phyloP scores from a whole-genome alignment of 2,797 vertebrate species.

The Todus mexicanus region DNA sequence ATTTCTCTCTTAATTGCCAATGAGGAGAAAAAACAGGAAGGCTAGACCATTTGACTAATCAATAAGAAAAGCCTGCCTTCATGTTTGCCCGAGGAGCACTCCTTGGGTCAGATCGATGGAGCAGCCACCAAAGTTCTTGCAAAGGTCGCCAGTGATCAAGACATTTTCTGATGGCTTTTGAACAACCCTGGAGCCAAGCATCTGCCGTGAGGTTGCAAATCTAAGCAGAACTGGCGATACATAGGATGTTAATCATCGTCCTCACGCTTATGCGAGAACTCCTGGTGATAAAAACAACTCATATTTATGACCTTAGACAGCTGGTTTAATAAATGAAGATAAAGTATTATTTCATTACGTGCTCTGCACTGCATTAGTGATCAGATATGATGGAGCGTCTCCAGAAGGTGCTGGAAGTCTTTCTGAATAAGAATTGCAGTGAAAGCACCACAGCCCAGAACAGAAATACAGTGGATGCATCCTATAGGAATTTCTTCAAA shows the following conservation, averaged over 20 bases:
- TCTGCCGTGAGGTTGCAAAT: neutral
- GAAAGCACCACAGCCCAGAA: neutral
- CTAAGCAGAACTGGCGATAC: neutral
- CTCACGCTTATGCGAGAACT: neutral
- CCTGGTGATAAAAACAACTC: constrained; percentile 1
- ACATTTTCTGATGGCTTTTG: constrained; percentile 34
- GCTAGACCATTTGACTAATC: constrained; percentile 25
- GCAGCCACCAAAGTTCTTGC: constrained; percentile 31
- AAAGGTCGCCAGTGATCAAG: constrained; percentile 17
- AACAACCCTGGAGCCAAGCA: neutral
- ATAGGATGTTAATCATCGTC: neutral
- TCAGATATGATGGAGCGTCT: neutral
- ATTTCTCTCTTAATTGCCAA: constrained; percentile 50
- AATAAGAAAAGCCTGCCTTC: constrained; percentile 43
- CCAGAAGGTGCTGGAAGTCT: neutral
- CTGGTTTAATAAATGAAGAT: constrained; percentile 16
- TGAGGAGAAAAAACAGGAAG: constrained; percentile 28
- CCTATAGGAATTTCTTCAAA: neutral
- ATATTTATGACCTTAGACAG: neutral
- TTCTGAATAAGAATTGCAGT: neutral
- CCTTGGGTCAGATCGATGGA: constrained; percentile 27
- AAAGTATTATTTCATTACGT: neutral
- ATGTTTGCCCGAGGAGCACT: constrained; percentile 23
- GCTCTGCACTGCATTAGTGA: neutral
- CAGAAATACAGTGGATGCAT: neutral